phyloP scores from a whole-genome alignment of 2,113 vertebrate species.

The Poeciliopsis prolifica region DNA sequence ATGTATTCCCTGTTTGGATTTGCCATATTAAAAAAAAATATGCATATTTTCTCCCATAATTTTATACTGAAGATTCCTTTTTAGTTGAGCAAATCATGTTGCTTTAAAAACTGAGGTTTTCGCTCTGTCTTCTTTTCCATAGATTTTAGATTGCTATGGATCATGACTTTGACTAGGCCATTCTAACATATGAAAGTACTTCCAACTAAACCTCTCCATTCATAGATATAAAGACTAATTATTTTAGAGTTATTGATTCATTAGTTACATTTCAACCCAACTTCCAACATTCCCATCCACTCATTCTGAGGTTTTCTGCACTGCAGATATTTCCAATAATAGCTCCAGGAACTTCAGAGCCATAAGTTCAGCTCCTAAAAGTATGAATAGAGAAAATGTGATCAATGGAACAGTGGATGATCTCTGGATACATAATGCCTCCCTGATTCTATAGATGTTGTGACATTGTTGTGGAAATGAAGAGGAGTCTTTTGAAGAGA shows the following conservation, averaged over 20 bases:
- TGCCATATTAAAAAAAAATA: slow-evolving; percentile 93
- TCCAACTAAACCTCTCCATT: background rate
- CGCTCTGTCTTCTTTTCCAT: too few species aligned
- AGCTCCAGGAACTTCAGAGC: background rate
- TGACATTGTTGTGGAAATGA: slow-evolving; percentile 13
- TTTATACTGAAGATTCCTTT: slow-evolving; percentile 94
- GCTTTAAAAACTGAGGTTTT: too few species aligned
- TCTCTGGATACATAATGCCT: slow-evolving; percentile 7
- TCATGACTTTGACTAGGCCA: background rate
- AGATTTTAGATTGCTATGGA: background rate
- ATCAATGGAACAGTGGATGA: slow-evolving; percentile 23
- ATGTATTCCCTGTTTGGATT: background rate
- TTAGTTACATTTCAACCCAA: background rate
- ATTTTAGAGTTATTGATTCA: background rate
- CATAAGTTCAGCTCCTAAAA: background rate
- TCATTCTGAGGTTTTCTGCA: background rate
- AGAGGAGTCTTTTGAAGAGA: slow-evolving; percentile 26
- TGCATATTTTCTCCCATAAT: slow-evolving; percentile 85
- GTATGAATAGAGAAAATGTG: slow-evolving; percentile 14
- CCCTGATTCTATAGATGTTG: slow-evolving; percentile 14
- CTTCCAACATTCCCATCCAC: background rate
- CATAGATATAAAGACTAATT: background rate
- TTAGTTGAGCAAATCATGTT: too few species aligned
- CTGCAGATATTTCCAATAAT: background rate
- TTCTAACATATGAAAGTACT: background rate